These are phyloP conservation scores for Platycheirus rosarum DNA, from an alignment of 2,888 invertebrate species.

Conservation along the genomic window DNA sequence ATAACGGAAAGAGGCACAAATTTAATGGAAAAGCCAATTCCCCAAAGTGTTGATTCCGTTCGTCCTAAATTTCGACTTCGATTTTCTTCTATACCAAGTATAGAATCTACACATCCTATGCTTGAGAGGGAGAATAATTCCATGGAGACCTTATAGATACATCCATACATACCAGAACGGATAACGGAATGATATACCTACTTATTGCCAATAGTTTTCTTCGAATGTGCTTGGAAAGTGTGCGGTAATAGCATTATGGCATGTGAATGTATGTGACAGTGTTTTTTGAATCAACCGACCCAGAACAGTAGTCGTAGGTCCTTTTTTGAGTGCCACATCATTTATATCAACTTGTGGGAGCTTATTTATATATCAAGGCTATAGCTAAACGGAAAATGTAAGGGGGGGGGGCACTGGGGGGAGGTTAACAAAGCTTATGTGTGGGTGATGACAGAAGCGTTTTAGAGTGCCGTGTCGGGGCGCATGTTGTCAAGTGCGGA, in stretches of 20 bases:
- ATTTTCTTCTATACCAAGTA: slow-evolving; percentile 7
- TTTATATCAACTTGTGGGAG: slow-evolving; percentile 70
- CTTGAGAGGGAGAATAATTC: slow-evolving; percentile 41
- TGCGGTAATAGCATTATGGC: slow-evolving; percentile 67
- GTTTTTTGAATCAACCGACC: slow-evolving; percentile 42
- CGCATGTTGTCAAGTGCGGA: slow-evolving; percentile 40
- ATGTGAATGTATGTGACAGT: slow-evolving; percentile 47
- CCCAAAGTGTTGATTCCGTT: slow-evolving; percentile 70
- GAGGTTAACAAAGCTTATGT: slow-evolving; percentile 43
- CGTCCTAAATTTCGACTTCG: slow-evolving; percentile 13
- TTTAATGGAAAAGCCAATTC: slow-evolving; percentile 71
- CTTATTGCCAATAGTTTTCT: slow-evolving; percentile 62
- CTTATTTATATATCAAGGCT: slow-evolving; percentile 45
- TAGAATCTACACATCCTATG: too few relatives aligned
- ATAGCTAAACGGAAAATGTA: too few relatives aligned
- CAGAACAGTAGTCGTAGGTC: slow-evolving; percentile 11
- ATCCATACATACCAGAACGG: not conserved
- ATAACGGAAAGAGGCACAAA: slow-evolving; percentile 55
- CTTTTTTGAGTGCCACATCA: slow-evolving; percentile 65
- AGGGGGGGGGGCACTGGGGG: slow-evolving; percentile 1
- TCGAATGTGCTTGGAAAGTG: slow-evolving; percentile 23
- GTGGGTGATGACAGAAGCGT: slow-evolving; percentile 59
- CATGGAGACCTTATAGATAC: slow-evolving; percentile 24
- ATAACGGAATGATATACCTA: slow-evolving; percentile 34
- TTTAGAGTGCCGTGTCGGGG: slow-evolving; percentile 13